phyloP scores from a whole-genome alignment of 2,888 invertebrate species.

The Drosophila cyrtoloma region DNA sequence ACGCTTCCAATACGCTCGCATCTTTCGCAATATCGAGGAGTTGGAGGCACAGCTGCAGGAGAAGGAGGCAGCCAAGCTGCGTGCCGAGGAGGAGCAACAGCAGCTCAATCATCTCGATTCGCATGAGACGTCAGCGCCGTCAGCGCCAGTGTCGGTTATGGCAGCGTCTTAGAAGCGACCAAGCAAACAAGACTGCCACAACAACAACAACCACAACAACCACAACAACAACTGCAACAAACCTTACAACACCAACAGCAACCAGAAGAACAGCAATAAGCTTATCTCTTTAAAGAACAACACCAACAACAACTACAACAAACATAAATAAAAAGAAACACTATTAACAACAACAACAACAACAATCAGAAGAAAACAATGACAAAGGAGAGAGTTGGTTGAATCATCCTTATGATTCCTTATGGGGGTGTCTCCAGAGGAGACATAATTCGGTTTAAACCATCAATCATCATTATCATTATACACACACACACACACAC shows the following conservation, averaged over 20 bases:
- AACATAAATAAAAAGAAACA: slow-evolving; percentile 37
- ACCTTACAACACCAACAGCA: slow-evolving; percentile 20
- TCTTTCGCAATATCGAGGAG: slow-evolving; percentile 87
- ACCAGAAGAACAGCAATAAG: slow-evolving; percentile 24
- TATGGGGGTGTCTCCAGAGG: slow-evolving; percentile 13
- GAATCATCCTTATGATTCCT: slow-evolving; percentile 9
- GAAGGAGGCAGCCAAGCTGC: slow-evolving; percentile 73
- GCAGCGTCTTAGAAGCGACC: slow-evolving; percentile 59
- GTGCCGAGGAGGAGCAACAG: slow-evolving; percentile 69
- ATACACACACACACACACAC: neutral
- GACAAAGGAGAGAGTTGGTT: slow-evolving; percentile 3
- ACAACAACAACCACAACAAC: slow-evolving; percentile 33
- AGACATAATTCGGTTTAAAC: slow-evolving; percentile 9
- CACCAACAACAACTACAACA: slow-evolving; percentile 20
- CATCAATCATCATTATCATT: slow-evolving; percentile 6
- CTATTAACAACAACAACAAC: slow-evolving; percentile 32
- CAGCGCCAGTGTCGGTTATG: slow-evolving; percentile 45
- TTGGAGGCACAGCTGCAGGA: slow-evolving; percentile 76
- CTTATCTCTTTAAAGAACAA: slow-evolving; percentile 34
- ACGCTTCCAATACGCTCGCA: slow-evolving; percentile 92
- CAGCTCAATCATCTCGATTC: slow-evolving; percentile 70
- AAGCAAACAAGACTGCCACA: slow-evolving; percentile 43
- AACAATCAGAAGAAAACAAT: neutral
- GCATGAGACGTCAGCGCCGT: slow-evolving; percentile 49
- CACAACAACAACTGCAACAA: slow-evolving; percentile 41